Base-by-base conservation (phyloP, 2,888 invertebrate genomes). In the Epinotia nisella region DNA sequence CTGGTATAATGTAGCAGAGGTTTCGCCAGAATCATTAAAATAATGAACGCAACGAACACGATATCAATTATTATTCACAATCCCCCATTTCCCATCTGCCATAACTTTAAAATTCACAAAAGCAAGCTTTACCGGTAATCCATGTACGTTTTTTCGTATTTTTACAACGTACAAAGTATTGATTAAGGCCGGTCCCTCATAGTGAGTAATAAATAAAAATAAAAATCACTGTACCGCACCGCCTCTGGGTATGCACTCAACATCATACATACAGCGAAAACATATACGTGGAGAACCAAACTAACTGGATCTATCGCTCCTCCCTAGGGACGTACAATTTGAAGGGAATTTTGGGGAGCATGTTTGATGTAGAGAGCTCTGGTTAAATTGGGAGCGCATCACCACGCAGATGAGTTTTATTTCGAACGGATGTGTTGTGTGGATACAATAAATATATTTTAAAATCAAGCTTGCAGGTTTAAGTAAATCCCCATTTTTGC, bases 101-200 rank as follows among this genome's bases (percentile, higher is more conserved):
- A 10, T 13, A 55, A 69, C 21, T 45, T 67, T 55, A 61, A 67
- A 61, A 71, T 67, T 66, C 60, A 67, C 51, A 71, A 71, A 71
- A 35, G 66, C 60, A 59, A 17, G 60, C 41, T 3, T 41, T n/a
- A 39, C n/a, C 79, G 82, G 79, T 82, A 82, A 84, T 84, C 82
- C 81, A 76, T 71, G 76, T 79, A 80, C 81, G 80, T 82, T 81
- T 80, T 77, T 81, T 84, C 71, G 83, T 79, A 75, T 78, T 78
- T 81, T 79, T 78, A 80, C 81, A 78, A 76, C 81, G 81, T 80
- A 81, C 81, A 83, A 84, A 83, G 85, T 89, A 90, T 90, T 89
- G 89, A 90, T 90, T 87, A 90, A 86, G 82, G 85, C 79, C 79
- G 81, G 76, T 80, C 86, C 84, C 84, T 85, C 84, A 86, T 82